Evolutionary conservation across 2,113 vertebrate genomes (phyloP), one percentile per base, ranked within the genome.

Genomic region (Eudyptes chrysolophus): DNA sequence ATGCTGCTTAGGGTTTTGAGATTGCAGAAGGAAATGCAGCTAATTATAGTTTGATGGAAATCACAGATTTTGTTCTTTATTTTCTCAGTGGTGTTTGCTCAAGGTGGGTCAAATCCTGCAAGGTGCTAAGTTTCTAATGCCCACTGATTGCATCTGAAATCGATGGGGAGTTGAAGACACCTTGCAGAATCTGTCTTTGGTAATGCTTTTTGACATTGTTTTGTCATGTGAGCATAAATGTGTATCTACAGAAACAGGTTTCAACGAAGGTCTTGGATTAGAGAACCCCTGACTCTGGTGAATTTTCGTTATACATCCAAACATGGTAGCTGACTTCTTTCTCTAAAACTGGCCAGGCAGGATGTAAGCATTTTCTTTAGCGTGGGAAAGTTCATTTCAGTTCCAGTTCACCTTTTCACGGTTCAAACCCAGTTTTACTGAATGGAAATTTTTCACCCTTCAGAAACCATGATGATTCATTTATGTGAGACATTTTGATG

Each of bases 21-120:
- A 90, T 91, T 58, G 65, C 57, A 70, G 55, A 94, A 95, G 89
- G 86, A 95, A 96, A 89, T 80, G 55, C 80, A 70, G 65, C 75
- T 95, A 90, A 87, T 78, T 80, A 66, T n/a, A 93, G 82, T 79
- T 79, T 71, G 77, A 91, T 57, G 77, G 76, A 74, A 96, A 95
- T 94, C 58, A 89, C 34, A 81, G 68, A 16, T 84, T 85, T 34
- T 38, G 19, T 25, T 24, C 62, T 87, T 40, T 84, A 11, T 74
- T 51, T 95, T 61, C 75, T n/a, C 24, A 72, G 48, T 15, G 71
- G 32, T 24, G 20, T 42, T 57, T 89, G 54, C 86, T 58, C 29
- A 80, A 62, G 20, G 16, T 83, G 40, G 36, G 30, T 57, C 29
- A 84, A 81, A 54, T 87, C 60, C 72, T 87, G 27, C 16, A 75